Evolutionary conservation across 2,113 vertebrate species (phyloP).

Genomic region (Saimiri boliviensis): DNA sequence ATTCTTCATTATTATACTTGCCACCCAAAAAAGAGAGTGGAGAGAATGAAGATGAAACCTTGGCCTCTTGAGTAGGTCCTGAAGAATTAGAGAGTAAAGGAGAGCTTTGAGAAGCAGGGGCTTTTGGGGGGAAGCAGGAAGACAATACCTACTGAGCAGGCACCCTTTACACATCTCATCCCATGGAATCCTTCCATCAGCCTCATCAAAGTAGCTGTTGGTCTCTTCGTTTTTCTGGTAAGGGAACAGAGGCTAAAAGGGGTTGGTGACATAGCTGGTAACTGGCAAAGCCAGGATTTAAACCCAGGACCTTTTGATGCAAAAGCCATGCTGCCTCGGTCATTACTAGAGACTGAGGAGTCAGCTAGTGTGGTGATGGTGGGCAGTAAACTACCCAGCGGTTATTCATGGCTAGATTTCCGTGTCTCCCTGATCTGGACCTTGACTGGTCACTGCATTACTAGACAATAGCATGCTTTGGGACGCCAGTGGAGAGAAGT

Average conservation of each 20-base stretch:
- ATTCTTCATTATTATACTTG: not conserved
- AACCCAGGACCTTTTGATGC: not conserved
- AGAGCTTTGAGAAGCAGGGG: not conserved
- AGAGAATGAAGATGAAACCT: not conserved
- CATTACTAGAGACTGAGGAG: not conserved
- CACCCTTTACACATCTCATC: not conserved
- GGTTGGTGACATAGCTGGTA: not conserved
- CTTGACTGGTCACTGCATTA: not conserved
- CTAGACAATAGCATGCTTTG: not conserved
- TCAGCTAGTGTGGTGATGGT: not conserved
- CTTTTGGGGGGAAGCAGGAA: not conserved
- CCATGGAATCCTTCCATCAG: not conserved
- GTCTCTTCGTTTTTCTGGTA: not conserved
- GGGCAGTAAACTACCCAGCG: not conserved
- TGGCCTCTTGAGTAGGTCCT: not conserved
- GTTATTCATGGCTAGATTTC: not conserved
- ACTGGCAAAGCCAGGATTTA: not conserved
- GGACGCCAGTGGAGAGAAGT: not conserved
- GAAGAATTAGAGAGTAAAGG: not conserved
- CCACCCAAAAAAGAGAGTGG: not conserved
- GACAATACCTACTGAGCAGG: not conserved
- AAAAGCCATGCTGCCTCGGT: not conserved
- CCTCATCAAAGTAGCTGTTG: not conserved
- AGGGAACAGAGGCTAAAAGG: not conserved
- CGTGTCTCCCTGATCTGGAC: not conserved